A percentile compares a stretch with the other conserved stretches of the same genome.
These are phyloP conservation scores for Mormyrus iriodes DNA, from an alignment of 2,113 vertebrate species.

Conservation along the genomic window DNA sequence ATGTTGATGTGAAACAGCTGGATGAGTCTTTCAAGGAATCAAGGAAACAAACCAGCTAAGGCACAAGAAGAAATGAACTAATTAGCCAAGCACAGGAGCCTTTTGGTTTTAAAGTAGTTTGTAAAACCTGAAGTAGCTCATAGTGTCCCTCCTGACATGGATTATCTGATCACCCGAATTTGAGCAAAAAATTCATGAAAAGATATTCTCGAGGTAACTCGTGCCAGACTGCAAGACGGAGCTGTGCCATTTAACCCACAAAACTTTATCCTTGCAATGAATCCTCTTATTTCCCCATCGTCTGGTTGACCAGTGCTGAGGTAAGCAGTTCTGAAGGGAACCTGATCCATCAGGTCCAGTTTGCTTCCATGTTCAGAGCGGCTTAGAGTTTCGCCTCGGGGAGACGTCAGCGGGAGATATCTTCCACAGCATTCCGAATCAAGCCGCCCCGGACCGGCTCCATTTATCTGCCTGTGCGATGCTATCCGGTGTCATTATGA, in stretches of 20 bases:
- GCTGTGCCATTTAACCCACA: not conserved
- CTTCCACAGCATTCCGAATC: slow-evolving; percentile 66
- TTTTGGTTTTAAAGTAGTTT: not conserved
- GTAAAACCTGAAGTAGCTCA: not conserved
- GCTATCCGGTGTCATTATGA: slow-evolving; percentile 54
- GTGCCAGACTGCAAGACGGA: not conserved
- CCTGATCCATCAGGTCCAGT: slow-evolving; percentile 57
- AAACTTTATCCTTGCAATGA: not conserved
- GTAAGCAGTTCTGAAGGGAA: slow-evolving; percentile 52
- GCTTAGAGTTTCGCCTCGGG: slow-evolving; percentile 38
- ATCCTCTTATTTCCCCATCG: not conserved
- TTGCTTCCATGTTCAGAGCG: slow-evolving; percentile 67
- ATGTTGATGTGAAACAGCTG: not conserved
- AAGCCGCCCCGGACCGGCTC: slow-evolving; percentile 64
- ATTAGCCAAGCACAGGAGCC: not conserved
- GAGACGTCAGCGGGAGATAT: slow-evolving; percentile 60
- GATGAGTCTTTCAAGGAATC: not conserved
- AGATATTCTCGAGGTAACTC: not conserved
- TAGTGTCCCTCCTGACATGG: not conserved
- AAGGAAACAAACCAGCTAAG: not conserved
- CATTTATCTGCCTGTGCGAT: slow-evolving; percentile 58
- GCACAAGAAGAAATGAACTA: not conserved
- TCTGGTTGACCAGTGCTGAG: slow-evolving; percentile 54
- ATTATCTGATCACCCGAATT: not conserved
- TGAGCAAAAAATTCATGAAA: not conserved